Evolutionary conservation across 2,113 vertebrate species (phyloP).

Genomic region (Malurus cyaneus): DNA sequence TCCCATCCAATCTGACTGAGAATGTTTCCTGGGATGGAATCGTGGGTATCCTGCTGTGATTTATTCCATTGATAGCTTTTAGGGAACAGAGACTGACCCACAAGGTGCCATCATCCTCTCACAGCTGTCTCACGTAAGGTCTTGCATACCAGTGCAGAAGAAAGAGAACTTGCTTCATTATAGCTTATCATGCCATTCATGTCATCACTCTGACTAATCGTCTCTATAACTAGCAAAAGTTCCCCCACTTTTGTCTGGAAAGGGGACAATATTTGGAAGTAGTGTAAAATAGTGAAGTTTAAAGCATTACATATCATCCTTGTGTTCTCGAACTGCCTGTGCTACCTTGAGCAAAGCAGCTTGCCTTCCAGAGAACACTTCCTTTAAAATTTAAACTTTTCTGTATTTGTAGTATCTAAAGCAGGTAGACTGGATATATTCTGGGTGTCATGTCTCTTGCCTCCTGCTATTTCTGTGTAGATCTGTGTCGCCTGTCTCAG

Average conservation of each 20-base stretch:
- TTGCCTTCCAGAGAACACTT: background rate
- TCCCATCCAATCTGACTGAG: background rate
- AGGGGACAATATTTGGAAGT: background rate
- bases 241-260: background rate
- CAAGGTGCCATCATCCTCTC: background rate
- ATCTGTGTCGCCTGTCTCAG: background rate
- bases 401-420: background rate
- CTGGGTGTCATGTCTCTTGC: background rate
- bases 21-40: background rate
- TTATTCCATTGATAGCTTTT: background rate
- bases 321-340: background rate
- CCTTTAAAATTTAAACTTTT: background rate
- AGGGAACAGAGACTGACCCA: background rate
- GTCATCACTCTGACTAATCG: background rate
- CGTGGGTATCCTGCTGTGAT: background rate
- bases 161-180: background rate
- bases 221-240: background rate
- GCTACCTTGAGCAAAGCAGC: background rate
- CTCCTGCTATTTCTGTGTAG: background rate
- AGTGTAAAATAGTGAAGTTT: background rate
- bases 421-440: fast-evolving
- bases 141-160: background rate
- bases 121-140: background rate
- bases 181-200: background rate
- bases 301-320: background rate